Percentiles rank a stretch among this genome's conserved stretches.
Evolutionary conservation across 2,113 vertebrate genomes (phyloP).

Genomic region (Myotis lucifugus): DNA sequence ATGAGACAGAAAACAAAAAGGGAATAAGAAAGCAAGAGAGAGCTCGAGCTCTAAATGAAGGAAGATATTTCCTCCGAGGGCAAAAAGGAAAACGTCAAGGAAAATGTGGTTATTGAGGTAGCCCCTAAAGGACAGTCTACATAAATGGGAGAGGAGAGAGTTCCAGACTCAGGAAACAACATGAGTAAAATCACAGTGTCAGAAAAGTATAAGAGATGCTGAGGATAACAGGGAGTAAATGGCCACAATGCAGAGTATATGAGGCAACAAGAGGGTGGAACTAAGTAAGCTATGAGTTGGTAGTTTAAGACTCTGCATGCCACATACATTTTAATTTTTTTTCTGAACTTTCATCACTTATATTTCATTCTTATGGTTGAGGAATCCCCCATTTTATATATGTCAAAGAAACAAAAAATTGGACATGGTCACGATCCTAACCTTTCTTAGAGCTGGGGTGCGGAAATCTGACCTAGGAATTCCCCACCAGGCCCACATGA

Average conservation of each 20-base stretch:
- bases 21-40: background rate
- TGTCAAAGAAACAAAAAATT: background rate
- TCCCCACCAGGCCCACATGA: background rate
- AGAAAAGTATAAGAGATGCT: background rate
- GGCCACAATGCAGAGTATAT: rapidly evolving
- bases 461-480: background rate
- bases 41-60: background rate
- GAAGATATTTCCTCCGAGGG: background rate
- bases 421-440: background rate
- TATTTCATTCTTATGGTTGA: background rate
- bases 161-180: background rate
- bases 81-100: background rate
- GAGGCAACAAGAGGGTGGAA: background rate
- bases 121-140: background rate
- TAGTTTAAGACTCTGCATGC: background rate
- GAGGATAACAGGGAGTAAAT: background rate
- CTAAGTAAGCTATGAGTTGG: background rate
- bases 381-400: background rate
- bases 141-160: background rate
- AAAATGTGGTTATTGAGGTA: background rate
- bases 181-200: background rate
- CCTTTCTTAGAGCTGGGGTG: background rate
- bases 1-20: background rate
- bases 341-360: background rate
- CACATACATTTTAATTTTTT: background rate